Conservation (phyloP, 2,113 vertebrate genomes). For the Myodes glareolus region DNA sequence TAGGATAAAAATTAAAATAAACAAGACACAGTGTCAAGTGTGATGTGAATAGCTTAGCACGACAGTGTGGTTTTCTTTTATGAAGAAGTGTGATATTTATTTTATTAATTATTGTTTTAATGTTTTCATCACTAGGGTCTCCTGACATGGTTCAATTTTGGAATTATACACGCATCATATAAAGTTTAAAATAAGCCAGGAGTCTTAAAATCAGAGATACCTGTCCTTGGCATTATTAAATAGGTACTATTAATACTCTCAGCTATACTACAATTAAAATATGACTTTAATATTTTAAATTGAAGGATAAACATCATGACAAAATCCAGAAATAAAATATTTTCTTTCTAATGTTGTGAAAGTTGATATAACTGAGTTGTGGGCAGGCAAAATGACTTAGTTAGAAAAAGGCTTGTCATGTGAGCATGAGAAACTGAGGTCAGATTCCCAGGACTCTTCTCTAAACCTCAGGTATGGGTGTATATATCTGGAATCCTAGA, state of each 20-base stretch:
- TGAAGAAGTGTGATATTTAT: not conserved
- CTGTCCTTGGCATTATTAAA: not conserved
- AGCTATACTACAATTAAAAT: not conserved
- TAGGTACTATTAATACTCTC: not conserved
- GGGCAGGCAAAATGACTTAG: not conserved
- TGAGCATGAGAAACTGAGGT: not conserved
- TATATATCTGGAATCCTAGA: not conserved
- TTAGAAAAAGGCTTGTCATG: not conserved
- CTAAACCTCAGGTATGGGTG: too few species aligned
- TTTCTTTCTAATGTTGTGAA: not conserved
- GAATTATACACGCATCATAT: not conserved
- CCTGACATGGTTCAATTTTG: not conserved
- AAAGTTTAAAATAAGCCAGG: slow-evolving; percentile 1
- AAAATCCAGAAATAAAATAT: not conserved
- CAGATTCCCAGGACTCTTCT: too few species aligned
- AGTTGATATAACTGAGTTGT: not conserved
- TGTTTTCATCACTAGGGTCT: not conserved
- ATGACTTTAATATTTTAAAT: not conserved
- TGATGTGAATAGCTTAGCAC: not conserved
- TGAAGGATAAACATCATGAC: not conserved
- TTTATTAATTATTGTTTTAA: not conserved
- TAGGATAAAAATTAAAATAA: not conserved
- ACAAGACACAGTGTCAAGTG: not conserved
- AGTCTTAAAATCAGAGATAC: not conserved
- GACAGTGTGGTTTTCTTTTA: not conserved